These are phyloP conservation scores for Cetoscarus ocellatus DNA, from an alignment of 2,797 vertebrate species.

Conservation along the genomic window DNA sequence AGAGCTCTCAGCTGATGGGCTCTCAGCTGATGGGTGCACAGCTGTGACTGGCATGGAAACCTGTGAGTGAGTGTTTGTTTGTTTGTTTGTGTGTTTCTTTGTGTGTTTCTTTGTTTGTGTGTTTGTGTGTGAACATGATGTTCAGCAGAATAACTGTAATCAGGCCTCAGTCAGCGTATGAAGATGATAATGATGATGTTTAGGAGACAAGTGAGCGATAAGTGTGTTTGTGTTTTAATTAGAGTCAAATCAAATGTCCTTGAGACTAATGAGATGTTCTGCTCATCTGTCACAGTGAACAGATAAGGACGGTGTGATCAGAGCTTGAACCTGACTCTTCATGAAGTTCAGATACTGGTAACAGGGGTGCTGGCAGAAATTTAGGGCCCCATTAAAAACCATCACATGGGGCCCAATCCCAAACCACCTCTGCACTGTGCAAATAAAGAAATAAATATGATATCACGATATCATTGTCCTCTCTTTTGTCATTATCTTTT, in stretches of 20 bases:
- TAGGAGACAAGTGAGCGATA: not conserved
- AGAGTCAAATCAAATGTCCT: constrained; percentile 18
- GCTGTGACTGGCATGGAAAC: constrained; percentile 77
- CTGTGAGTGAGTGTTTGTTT: constrained; percentile 14
- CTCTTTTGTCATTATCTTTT: no score
- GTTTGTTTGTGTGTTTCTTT: constrained; percentile 25
- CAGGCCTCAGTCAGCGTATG: constrained; percentile 16
- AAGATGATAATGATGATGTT: constrained; percentile 29
- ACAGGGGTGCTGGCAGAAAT: no score
- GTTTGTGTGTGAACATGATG: constrained; percentile 33
- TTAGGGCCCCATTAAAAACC: no score
- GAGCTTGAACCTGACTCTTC: no score
- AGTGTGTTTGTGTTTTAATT: constrained; percentile 31
- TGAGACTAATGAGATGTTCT: constrained; percentile 37
- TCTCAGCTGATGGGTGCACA: constrained; percentile 48
- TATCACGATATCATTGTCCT: no score
- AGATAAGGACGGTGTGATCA: constrained; percentile 25
- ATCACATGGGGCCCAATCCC: no score
- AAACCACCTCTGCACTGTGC: no score
- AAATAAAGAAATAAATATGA: no score
- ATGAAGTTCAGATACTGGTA: no score
- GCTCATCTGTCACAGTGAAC: constrained; percentile 10
- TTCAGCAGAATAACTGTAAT: constrained; percentile 20
- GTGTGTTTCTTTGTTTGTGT: constrained; percentile 6
- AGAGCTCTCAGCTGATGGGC: constrained; percentile 41